phyloP scores from a whole-genome alignment of 2,797 vertebrate species.

The Buceros bicornis region DNA sequence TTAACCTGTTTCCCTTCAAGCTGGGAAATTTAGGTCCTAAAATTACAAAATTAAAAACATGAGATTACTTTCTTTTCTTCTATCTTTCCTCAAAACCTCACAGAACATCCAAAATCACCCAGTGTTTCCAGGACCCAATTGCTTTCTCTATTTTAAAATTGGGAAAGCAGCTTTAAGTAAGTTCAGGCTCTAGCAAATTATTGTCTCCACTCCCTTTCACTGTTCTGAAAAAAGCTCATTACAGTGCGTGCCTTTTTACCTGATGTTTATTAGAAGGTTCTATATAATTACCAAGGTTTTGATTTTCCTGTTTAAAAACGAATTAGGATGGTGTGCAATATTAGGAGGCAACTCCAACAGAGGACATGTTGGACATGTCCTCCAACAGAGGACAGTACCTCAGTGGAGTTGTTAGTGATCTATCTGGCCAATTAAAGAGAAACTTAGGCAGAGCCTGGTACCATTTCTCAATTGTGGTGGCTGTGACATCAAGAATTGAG shows the following conservation, averaged over 20 bases:
- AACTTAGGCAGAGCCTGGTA: not conserved
- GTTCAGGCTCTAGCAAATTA: conserved; percentile 46
- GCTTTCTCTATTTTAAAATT: conserved; percentile 67
- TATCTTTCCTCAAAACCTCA: conserved; percentile 42
- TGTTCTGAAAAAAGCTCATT: conserved; percentile 46
- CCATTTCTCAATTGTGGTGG: conserved; percentile 44
- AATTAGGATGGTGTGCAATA: conserved; percentile 34
- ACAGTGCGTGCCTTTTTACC: conserved; percentile 52
- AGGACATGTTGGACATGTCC: too few relatives aligned
- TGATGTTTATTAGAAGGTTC: conserved; percentile 54
- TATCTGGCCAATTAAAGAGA: conserved; percentile 51
- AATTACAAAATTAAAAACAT: conserved; percentile 37
- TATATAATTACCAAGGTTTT: conserved; percentile 50
- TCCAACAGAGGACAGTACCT: conserved; percentile 14
- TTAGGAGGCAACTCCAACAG: conserved; percentile 36
- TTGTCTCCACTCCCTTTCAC: conserved; percentile 48
- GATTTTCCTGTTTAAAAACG: conserved; percentile 69
- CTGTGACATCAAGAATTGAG: not conserved
- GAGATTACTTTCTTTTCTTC: conserved; percentile 11
- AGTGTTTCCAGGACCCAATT: conserved; percentile 40
- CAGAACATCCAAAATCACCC: conserved; percentile 49
- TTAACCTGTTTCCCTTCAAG: conserved; percentile 44
- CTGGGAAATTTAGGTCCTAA: conserved; percentile 38
- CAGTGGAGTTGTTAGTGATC: not conserved
- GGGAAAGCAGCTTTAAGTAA: conserved; percentile 74